Base-by-base conservation (phyloP, 2,113 vertebrate species). In the Anguilla japonica region DNA sequence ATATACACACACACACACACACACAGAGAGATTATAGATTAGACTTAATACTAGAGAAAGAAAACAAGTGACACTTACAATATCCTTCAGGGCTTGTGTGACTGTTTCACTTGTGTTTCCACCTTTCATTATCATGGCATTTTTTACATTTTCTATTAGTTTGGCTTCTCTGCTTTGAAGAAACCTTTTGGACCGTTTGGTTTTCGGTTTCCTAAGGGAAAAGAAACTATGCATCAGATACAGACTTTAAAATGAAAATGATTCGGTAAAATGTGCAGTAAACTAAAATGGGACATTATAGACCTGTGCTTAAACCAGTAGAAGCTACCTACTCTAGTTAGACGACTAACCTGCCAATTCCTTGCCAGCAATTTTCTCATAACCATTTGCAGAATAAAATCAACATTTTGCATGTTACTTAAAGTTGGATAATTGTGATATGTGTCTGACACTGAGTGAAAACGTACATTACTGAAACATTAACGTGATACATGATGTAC, bases 111-210 rank as follows among this genome's bases (percentile, higher is more conserved):
- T 99, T 79, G 96, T 95, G 92, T 99, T 99, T 16, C 98, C 98
- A 22, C 98, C 98, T 94, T 96, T 98, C 92, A 99, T 97, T 0
- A 99, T 96, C 97, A 99, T 98, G 26, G 96, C 93, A 88, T 89
- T 97, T 94, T 99, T 99, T 6, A 93, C 92, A 86, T 97, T 97
- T 92, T 99, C 98, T 0, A 87, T 95, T 89, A 98, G 93, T 85
- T 99, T 98, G 0, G 98, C 95, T 20, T 96, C 97, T 91, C 97
- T 94, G 93, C 94, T 96, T 87, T 99, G 96, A 89, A 99, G 92
- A 93, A 99, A 99, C 50, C 98, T 95, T 90, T 99, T 99, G 8
- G 98, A 95, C 78, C 98, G 96, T 93, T 95, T 98, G 0, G 97
- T 98, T 95, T 99, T 99, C 5, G 98, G 97, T 85, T 98, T 99